These are phyloP conservation scores for Novumbra hubbsi DNA, from an alignment of 2,797 vertebrate species.

Conservation along the genomic window DNA sequence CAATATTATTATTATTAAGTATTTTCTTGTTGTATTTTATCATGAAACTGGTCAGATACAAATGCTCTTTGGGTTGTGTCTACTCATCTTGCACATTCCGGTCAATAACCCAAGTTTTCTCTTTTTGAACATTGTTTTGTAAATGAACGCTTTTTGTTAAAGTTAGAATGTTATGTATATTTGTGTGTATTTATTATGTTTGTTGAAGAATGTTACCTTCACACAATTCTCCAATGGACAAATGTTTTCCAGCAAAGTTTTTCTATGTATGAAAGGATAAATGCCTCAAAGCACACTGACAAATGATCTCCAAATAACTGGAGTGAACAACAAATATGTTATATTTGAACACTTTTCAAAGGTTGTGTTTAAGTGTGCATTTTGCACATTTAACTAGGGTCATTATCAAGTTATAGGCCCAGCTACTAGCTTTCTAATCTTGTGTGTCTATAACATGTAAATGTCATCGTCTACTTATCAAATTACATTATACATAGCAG, in stretches of 20 bases:
- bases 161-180: conserved; percentile 11
- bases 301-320: neutral
- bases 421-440: neutral
- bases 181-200: conserved; percentile 63
- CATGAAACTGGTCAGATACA: conserved; percentile 42
- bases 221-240: conserved; percentile 50
- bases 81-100: conserved; percentile 25
- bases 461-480: neutral
- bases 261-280: neutral
- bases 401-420: neutral
- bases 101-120: neutral
- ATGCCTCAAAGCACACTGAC: neutral
- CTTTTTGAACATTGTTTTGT: conserved; percentile 38
- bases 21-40: conserved; percentile 16
- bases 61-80: conserved; percentile 1
- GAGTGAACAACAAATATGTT: no score
- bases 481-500: neutral
- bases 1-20: conserved; percentile 3
- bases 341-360: no score
- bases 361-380: neutral
- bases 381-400: neutral
- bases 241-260: conserved; percentile 31
- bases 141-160: conserved; percentile 12
- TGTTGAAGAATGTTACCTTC: conserved; percentile 39
- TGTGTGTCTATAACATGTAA: neutral